Conservation (phyloP, 2,113 vertebrate species). For the Mus pahari region DNA sequence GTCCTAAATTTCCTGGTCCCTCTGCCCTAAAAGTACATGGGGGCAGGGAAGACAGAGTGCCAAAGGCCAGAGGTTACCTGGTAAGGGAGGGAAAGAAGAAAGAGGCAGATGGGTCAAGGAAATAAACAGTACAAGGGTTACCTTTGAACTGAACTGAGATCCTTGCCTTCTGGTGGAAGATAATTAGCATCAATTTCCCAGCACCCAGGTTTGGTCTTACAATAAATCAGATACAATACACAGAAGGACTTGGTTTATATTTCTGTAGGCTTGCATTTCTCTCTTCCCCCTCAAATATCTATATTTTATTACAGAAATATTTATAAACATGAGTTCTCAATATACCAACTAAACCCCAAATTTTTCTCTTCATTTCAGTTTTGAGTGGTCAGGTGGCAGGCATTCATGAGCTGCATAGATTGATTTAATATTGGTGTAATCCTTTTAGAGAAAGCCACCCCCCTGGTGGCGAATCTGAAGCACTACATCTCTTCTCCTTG, state of each 20-base stretch:
- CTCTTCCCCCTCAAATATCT: background rate
- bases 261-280: background rate
- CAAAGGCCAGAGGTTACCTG: background rate
- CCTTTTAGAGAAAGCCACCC: conserved; percentile 62
- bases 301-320: background rate
- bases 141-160: background rate
- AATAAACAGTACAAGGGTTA: background rate
- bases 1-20: background rate
- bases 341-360: background rate
- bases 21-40: background rate
- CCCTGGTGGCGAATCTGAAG: conserved; percentile 63
- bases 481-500: background rate
- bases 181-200: background rate
- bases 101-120: background rate
- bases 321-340: background rate
- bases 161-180: background rate
- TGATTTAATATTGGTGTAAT: background rate
- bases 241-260: background rate
- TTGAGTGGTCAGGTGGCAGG: background rate
- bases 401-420: background rate
- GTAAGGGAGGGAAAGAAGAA: background rate
- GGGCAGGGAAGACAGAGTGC: background rate
- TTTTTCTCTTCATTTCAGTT: background rate
- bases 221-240: background rate
- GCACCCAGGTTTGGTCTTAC: background rate